Evolutionary conservation across 2,888 invertebrate genomes (phyloP).

Genomic region (Actias luna): DNA sequence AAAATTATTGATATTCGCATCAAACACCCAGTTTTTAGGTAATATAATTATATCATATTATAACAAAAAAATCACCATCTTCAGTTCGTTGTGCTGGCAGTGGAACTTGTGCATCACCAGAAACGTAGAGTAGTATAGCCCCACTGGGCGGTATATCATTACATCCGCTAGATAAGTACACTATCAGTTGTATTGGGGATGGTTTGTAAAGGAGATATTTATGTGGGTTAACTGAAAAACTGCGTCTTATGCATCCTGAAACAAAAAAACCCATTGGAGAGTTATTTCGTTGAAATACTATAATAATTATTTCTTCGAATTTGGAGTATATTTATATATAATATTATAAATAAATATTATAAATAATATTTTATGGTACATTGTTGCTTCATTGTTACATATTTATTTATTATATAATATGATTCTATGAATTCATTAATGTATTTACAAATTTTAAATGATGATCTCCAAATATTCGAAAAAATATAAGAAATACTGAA

Average conservation of each 20-base stretch:
- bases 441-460: not conserved
- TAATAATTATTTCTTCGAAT: not conserved
- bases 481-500: not conserved
- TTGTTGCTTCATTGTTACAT: not conserved
- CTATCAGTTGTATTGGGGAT: slow-evolving; percentile 94
- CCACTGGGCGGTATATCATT: slow-evolving; percentile 96
- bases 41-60: slow-evolving; percentile 19
- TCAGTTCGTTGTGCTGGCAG: slow-evolving; percentile 90
- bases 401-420: not conserved
- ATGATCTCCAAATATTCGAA: slow-evolving; percentile 1
- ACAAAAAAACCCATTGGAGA: not conserved
- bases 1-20: not conserved
- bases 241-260: slow-evolving; percentile 13
- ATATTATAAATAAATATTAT: no score
- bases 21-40: not conserved
- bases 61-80: slow-evolving; percentile 85
- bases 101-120: slow-evolving; percentile 94
- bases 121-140: slow-evolving; percentile 94
- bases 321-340: not conserved
- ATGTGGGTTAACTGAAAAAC: slow-evolving; percentile 87
- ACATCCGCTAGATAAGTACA: slow-evolving; percentile 95
- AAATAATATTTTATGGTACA: not conserved
- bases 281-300: not conserved
- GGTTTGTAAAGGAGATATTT: slow-evolving; percentile 98
- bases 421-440: not conserved